phyloP scores from a whole-genome alignment of 2,113 vertebrate genomes.

The Ramphastos sulfuratus region DNA sequence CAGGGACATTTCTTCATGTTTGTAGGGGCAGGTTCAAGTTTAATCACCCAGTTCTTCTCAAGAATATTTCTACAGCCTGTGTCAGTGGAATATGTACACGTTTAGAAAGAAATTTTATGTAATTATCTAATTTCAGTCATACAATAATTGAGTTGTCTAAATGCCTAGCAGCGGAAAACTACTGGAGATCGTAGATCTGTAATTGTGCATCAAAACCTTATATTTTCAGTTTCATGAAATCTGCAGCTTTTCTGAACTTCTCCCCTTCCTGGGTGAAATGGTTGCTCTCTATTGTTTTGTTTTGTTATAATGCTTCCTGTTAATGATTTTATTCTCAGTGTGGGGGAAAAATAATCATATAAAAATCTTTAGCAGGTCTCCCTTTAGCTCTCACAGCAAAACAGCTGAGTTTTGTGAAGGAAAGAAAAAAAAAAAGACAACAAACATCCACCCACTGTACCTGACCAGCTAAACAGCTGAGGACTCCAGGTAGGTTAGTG shows the following conservation, averaged over 20 bases:
- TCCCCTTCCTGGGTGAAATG: background rate
- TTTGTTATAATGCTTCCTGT: background rate
- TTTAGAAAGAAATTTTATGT: background rate
- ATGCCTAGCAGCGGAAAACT: background rate
- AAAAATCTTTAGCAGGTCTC: background rate
- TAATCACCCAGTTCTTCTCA: background rate
- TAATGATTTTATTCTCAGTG: background rate
- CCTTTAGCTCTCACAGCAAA: background rate
- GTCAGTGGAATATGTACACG: background rate
- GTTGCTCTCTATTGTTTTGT: background rate
- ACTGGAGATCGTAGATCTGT: background rate
- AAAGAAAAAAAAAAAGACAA: background rate
- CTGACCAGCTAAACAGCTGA: background rate
- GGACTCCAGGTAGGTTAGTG: background rate
- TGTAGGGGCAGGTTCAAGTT: background rate
- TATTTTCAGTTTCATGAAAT: background rate
- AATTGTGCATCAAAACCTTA: background rate
- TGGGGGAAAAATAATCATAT: accelerated
- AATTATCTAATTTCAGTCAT: slow-evolving; percentile 1
- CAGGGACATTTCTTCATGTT: background rate
- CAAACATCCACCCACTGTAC: background rate
- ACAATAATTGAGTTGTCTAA: background rate
- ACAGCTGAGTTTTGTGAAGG: background rate
- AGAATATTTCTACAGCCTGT: background rate
- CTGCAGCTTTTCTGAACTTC: background rate